A percentile compares a stretch with the other conserved stretches of the same genome.
Evolutionary conservation across 2,797 vertebrate genomes (phyloP).

Genomic region (Poeciliopsis infans): DNA sequence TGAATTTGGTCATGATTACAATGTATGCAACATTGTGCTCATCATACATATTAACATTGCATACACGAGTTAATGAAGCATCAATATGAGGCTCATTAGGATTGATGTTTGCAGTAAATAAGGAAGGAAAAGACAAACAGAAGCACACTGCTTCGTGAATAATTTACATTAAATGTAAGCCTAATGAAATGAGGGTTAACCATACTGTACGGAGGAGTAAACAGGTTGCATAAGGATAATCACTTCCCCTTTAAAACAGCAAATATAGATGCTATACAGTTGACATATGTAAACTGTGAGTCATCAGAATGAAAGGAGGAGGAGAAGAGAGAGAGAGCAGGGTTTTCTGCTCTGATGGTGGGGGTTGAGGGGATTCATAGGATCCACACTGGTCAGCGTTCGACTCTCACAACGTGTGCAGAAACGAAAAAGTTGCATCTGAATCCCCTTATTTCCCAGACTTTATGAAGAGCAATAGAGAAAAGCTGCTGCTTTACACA

Average conservation of each 20-base stretch:
- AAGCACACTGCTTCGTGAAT: constrained; percentile 7
- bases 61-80: constrained; percentile 33
- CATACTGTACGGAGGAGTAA: constrained; percentile 9
- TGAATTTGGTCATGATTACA: constrained; percentile 10
- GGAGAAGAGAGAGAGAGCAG: constrained; percentile 4
- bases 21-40: constrained; percentile 16
- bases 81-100: constrained; percentile 28
- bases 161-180: constrained; percentile 11
- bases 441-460: constrained; percentile 71
- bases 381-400: constrained; percentile 59
- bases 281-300: constrained; percentile 63
- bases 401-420: constrained; percentile 66
- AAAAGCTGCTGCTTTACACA: constrained; percentile 59
- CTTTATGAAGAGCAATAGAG: constrained; percentile 68
- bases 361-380: constrained; percentile 6
- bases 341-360: not conserved
- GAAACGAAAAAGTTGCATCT: constrained; percentile 68
- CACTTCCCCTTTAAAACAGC: constrained; percentile 22
- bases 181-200: constrained; percentile 1
- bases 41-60: constrained; percentile 14
- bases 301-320: constrained; percentile 54
- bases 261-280: constrained; percentile 62
- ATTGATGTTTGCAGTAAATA: constrained; percentile 29
- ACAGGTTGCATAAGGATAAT: constrained; percentile 47
- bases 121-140: constrained; percentile 36